Evolutionary conservation across 1,140 invertebrate genomes (phyloP), one percentile per base, ranked within the genome.

Genomic region (Drosophila pandora): DNA sequence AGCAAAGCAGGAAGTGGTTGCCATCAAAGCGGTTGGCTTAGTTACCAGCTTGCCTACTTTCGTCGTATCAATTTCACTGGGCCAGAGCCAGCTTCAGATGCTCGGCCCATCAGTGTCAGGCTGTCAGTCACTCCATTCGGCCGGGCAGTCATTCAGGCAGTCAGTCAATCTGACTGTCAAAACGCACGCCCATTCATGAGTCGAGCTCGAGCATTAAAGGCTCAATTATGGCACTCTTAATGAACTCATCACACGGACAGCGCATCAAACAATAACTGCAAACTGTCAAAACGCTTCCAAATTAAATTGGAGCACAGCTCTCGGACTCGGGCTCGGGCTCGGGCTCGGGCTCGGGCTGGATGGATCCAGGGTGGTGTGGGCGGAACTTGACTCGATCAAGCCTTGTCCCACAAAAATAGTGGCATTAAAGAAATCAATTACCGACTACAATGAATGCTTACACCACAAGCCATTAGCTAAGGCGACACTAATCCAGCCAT

Each of bases 241-340:
- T 88, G 83, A 88, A 88, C 83, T 88, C 83, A 88, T 88, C 83
- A 88, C 83, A 76, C 53, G 82, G 82, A 87, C 82, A 88, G 83
- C 79, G 68, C 71, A 83, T 89, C 84, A 87, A 88, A 72, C 83
- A 76, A 88, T 83, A 88, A 88, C 79, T 89, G 84, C 79, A 82
- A 87, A 83, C 83, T 88, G 83, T 88, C 83, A 88, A 88, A 88
- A 88, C 72, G 83, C 74, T 43, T 34, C 45, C 63, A 82, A 78
- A 82, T 82, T 75, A 82, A 79, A 76, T 79, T 84, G 81, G 76
- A 83, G 72, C 80, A 82, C 80, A 70, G 48, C 54, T 34, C 10
- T 34, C 32, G 32, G 32, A 8, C 32, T 34, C 10, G 32, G 17
- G 17, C 17, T 17, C 17, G 17, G 17, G 32, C 32, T 34, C 10